Conservation (phyloP, 2,797 vertebrate genomes). For the Ateles fusciceps region DNA sequence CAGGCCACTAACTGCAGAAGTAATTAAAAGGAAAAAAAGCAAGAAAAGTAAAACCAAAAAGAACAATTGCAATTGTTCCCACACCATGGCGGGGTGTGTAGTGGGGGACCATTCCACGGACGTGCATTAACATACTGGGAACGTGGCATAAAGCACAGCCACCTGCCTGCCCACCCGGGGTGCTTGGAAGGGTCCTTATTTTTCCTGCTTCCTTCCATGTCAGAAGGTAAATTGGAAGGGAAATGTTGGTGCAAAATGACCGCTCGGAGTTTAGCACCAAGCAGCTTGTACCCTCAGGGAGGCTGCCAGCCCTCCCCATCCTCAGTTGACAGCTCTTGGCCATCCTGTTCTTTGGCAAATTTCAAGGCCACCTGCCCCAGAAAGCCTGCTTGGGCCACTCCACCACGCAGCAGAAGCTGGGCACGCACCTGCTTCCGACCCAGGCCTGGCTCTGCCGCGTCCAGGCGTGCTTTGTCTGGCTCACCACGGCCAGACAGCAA, state of each 20-base stretch:
- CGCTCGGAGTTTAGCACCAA: background rate
- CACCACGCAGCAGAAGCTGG: fast-evolving
- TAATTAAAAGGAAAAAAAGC: background rate
- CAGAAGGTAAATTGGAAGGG: background rate
- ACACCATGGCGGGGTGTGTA: background rate
- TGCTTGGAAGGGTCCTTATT: fast-evolving
- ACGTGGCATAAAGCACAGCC: background rate
- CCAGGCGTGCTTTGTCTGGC: fast-evolving
- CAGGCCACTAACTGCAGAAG: background rate
- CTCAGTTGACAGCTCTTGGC: background rate
- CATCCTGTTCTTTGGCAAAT: background rate
- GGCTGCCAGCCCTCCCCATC: background rate
- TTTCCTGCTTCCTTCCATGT: background rate
- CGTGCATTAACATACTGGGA: slow-evolving; percentile 64
- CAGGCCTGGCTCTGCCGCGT: fast-evolving
- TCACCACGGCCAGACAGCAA: fast-evolving
- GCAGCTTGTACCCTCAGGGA: background rate
- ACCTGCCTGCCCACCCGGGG: fast-evolving
- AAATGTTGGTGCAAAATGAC: fast-evolving
- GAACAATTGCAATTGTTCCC: background rate
- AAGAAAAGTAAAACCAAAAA: background rate
- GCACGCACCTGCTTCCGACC: fast-evolving
- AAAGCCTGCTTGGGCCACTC: background rate
- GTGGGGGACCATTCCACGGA: slow-evolving; percentile 56
- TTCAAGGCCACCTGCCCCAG: background rate